phyloP scores from a whole-genome alignment of 2,888 invertebrate species.

The Drosophila robusta region DNA sequence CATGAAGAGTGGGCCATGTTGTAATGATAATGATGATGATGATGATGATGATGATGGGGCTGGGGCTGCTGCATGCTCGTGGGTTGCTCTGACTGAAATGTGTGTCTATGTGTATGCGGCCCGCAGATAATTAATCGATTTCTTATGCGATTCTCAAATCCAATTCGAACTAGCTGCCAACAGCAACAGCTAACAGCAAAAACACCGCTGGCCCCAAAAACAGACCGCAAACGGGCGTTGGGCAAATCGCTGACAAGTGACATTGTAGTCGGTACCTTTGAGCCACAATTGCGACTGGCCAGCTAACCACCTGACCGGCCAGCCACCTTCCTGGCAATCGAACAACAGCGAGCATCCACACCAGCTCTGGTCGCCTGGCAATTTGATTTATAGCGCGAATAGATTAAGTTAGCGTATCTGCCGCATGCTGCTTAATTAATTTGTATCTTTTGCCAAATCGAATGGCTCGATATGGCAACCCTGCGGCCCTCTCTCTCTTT shows the following conservation, averaged over 20 bases:
- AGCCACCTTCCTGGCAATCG: slow-evolving; percentile 27
- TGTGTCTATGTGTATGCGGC: slow-evolving; percentile 27
- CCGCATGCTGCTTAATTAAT: slow-evolving; percentile 84
- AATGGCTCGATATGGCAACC: slow-evolving; percentile 59
- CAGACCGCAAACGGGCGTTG: slow-evolving; percentile 13
- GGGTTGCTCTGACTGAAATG: slow-evolving; percentile 40
- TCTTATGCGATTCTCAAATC: slow-evolving; percentile 17
- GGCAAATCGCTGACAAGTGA: slow-evolving; percentile 61
- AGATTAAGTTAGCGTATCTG: slow-evolving; percentile 84
- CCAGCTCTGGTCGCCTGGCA: slow-evolving; percentile 49
- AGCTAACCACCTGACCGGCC: not conserved
- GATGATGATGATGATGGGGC: slow-evolving; percentile 39
- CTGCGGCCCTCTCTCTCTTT: not conserved
- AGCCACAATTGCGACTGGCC: slow-evolving; percentile 48
- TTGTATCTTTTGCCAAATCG: slow-evolving; percentile 83
- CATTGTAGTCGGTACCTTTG: slow-evolving; percentile 73
- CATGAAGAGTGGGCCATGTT: slow-evolving; percentile 43
- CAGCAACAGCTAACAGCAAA: not conserved
- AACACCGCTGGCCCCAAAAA: not conserved
- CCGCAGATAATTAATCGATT: slow-evolving; percentile 47
- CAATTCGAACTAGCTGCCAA: slow-evolving; percentile 1
- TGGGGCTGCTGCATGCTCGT: slow-evolving; percentile 29
- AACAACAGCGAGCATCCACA: slow-evolving; percentile 28
- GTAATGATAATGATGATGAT: slow-evolving; percentile 37
- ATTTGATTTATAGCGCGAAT: slow-evolving; percentile 83